A percentile compares a stretch with the other conserved stretches of the same genome.
Evolutionary conservation across 2,113 vertebrate species (phyloP).

Genomic region (Stegastes partitus): DNA sequence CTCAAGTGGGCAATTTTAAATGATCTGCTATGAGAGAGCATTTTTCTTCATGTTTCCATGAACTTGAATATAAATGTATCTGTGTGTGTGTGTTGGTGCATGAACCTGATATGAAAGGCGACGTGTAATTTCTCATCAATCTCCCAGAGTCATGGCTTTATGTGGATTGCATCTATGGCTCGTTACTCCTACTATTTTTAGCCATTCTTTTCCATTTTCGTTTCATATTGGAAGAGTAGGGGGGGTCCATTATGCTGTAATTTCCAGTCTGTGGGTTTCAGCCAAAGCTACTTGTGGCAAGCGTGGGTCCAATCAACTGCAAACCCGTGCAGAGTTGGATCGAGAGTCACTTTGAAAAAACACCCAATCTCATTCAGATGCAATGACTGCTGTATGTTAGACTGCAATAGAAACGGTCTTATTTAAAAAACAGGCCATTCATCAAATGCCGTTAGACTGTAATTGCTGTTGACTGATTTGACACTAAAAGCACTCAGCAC

Average conservation of each 20-base stretch:
- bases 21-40: constrained; percentile 17
- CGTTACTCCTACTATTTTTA: constrained; percentile 61
- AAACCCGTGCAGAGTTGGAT: constrained; percentile 34
- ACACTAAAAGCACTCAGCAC: not conserved
- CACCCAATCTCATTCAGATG: constrained; percentile 49
- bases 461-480: constrained; percentile 2
- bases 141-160: constrained; percentile 15
- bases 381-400: constrained; percentile 14
- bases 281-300: constrained; percentile 68
- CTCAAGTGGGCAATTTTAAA: constrained; percentile 25
- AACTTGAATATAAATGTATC: constrained; percentile 17
- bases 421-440: constrained; percentile 27
- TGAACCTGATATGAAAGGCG: not conserved
- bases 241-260: constrained; percentile 50
- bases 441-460: constrained; percentile 8
- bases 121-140: constrained; percentile 25
- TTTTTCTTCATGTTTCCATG: constrained; percentile 10
- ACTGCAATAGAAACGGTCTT: constrained; percentile 40
- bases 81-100: not conserved
- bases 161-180: constrained; percentile 46
- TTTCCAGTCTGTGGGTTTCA: constrained; percentile 64
- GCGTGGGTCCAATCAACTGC: constrained; percentile 58
- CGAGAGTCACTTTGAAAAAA: constrained; percentile 17
- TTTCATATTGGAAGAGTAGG: constrained; percentile 31
- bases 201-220: constrained; percentile 41